Base-by-base conservation (phyloP, 2,888 invertebrate genomes). In the Selenia dentaria region DNA sequence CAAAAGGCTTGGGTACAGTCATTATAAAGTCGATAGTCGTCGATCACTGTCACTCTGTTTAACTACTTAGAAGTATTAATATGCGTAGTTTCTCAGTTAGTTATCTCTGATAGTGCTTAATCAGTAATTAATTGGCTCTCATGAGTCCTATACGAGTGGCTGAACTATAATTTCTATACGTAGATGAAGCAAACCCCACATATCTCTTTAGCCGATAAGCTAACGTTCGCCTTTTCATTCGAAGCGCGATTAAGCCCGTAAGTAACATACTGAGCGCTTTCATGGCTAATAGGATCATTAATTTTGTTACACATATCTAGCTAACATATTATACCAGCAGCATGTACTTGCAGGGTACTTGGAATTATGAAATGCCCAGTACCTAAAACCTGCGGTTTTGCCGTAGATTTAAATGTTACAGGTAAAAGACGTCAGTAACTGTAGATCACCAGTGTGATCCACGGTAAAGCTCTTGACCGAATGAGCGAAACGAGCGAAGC, bases 181-280 rank as follows among this genome's bases (percentile, higher is more conserved):
- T 38, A 38, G 43, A 34, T 27, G 40, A 12, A 31, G 39, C 16
- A 38, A 35, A 11, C 31, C 22, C 8, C 22, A 8, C 1, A 22
- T 6, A 18, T 18, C 4, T 22, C 22, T 22, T 6, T 8, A 22
- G 22, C 13, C 10, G 27, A n/a, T 28, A 24, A 31, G 29, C 24
- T 25, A 41, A 43, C 35, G 41, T 14, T 36, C 37, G 48, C 44
- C 46, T 46, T 51, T 56, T 54, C 42, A 47, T 54, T 40, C 35
- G 49, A 47, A 42, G 39, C 54, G 43, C 48, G 52, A 56, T 52
- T 49, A 56, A 51, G 50, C 42, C 51, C 28, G 46, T 47, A 54
- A 54, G 46, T 47, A 54, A 54, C 43, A 46, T 50, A 51, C 45
- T 54, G 51, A 49, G 34, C 52, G 48, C 48, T 41, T 52, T 51